Base-by-base conservation (phyloP, 2,797 vertebrate species). In the Sitta carolinensis region DNA sequence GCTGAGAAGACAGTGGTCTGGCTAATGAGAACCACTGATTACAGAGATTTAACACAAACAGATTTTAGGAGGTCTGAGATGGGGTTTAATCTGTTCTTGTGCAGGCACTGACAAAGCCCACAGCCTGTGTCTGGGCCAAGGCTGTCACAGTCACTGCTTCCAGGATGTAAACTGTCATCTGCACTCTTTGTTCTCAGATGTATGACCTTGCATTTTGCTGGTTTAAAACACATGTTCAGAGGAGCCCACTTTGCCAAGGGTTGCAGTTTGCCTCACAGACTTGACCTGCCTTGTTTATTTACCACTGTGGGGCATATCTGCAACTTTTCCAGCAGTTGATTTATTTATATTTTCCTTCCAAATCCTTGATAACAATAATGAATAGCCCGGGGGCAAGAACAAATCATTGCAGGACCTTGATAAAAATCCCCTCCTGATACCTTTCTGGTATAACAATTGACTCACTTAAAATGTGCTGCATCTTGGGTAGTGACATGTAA, bases 131-230 rank as follows among this genome's bases (percentile, higher is more conserved):
- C 9, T 45, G 74, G 69, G 74, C 80, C 83, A 77, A 59, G 68
- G 66, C 59, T 86, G 84, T 82, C 80, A 78, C 83, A 94, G 82
- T 40, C 62, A 43, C 51, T 84, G 73, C 62, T 94, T 86, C 67
- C 80, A 93, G 55, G 88, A 74, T 57, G 48, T 51, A 59, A 86
- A 78, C 59, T 78, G 32, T 81, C 80, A 76, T 67, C 75, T 76
- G 34, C 19, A 57, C 61, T 36, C 85, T 84, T 81, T 84, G 70
- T 40, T 94, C 88, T 84, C 85, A 66, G 27, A 66, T 10, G 32
- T 16, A 32, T 22, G 77, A 87, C 63, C 80, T 76, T 82, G 74
- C 29, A 23, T 63, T 88, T 52, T 81, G 50, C 85, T 94, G 79
- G 13, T 85, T 83, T 68, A 58, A 75, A 89, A 75, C 78, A 93